A percentile compares a stretch with the other conserved stretches of the same genome.
Evolutionary conservation across 2,888 invertebrate genomes (phyloP).

Genomic region (Sinhomidia bicolor): DNA sequence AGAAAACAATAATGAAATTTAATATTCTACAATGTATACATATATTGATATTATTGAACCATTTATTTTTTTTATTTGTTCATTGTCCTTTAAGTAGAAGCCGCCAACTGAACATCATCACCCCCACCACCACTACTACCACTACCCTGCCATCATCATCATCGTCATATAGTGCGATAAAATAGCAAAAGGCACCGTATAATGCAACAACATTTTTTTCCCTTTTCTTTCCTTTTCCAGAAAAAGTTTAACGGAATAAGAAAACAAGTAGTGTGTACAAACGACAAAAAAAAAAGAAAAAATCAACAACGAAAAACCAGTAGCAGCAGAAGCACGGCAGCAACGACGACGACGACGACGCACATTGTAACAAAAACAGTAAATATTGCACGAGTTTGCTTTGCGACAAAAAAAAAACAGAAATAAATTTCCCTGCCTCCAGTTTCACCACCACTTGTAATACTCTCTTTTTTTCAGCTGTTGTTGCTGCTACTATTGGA

Average conservation of each 20-base stretch:
- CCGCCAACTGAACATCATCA: neutral
- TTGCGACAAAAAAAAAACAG: constrained; percentile 48
- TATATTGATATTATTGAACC: constrained; percentile 53
- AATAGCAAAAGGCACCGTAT: too few relatives aligned
- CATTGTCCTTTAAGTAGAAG: neutral
- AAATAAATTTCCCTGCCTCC: constrained; percentile 52
- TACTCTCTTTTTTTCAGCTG: neutral
- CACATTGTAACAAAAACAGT: constrained; percentile 44
- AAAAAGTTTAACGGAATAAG: too few relatives aligned
- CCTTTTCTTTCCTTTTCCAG: too few relatives aligned
- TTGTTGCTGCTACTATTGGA: neutral
- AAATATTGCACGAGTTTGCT: constrained; percentile 49
- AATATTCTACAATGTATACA: constrained; percentile 18
- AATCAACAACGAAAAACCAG: neutral
- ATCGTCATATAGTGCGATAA: too few relatives aligned
- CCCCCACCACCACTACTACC: neutral
- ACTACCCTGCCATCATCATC: too few relatives aligned
- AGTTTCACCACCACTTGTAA: constrained; percentile 36
- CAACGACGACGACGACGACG: neutral
- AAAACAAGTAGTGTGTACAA: too few relatives aligned
- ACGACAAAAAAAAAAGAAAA: constrained; percentile 17
- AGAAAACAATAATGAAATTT: constrained; percentile 55
- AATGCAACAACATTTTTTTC: too few relatives aligned
- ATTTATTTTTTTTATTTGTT: neutral
- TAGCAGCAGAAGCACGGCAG: too few relatives aligned